Evolutionary conservation across 1,140 invertebrate genomes (phyloP).

Genomic region (Achroia grisella): DNA sequence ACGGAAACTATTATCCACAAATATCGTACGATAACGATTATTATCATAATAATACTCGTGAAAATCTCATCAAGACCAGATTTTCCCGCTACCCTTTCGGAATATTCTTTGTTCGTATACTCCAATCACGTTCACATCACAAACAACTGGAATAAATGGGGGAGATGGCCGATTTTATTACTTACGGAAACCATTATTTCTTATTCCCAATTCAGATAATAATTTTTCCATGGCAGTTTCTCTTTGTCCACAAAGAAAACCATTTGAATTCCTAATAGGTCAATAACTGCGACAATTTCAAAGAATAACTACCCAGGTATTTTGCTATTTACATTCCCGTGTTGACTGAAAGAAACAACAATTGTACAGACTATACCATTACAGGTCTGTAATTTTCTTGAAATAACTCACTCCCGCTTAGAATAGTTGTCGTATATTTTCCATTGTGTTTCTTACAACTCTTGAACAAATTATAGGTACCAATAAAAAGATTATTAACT

Average conservation of each 20-base stretch:
- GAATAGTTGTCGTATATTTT: no score
- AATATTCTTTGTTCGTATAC: conserved; percentile 17
- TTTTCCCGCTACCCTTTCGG: conserved; percentile 5
- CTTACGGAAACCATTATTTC: conserved; percentile 17
- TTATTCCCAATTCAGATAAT: conserved; percentile 20
- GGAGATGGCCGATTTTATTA: conserved; percentile 26
- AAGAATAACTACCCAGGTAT: conserved; percentile 1
- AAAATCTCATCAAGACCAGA: conserved; percentile 35
- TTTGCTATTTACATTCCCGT: conserved; percentile 9
- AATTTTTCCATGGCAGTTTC: conserved; percentile 26
- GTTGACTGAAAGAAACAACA: conserved; percentile 1
- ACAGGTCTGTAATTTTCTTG: no score
- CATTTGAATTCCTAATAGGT: conserved; percentile 46
- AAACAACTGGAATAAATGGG: conserved; percentile 29
- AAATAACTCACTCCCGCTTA: no score
- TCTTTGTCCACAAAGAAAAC: conserved; percentile 29
- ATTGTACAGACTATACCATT: no score
- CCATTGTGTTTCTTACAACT: no score
- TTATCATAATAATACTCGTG: conserved; percentile 29
- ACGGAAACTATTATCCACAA: conserved; percentile 3
- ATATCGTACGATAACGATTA: conserved; percentile 14
- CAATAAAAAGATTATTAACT: no score
- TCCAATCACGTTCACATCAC: conserved; percentile 31
- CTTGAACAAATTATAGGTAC: no score
- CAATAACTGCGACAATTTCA: conserved; percentile 42